Evolutionary conservation across 1,140 invertebrate genomes (phyloP).

Genomic region (Thaumatotibia leucotreta): DNA sequence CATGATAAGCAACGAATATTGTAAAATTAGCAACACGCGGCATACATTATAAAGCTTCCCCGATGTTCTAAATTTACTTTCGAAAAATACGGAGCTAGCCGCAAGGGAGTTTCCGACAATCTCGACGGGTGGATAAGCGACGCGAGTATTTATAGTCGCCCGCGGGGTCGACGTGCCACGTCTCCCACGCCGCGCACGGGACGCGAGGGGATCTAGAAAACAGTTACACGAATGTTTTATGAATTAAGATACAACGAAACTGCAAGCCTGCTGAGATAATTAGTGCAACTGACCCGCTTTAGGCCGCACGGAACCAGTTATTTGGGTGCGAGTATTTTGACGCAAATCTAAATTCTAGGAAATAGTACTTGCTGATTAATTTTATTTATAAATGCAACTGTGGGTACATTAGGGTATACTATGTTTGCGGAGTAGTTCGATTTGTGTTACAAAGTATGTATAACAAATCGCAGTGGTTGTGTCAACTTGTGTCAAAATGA

Average conservation of each 20-base stretch:
- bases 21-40: background rate
- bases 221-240: constrained; percentile 19
- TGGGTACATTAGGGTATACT: too few relatives aligned
- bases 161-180: constrained; percentile 65
- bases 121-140: constrained; percentile 50
- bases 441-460: too few relatives aligned
- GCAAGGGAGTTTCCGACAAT: constrained; percentile 12
- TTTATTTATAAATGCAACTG: background rate
- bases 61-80: constrained; percentile 7
- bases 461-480: too few relatives aligned
- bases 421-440: too few relatives aligned
- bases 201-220: constrained; percentile 36
- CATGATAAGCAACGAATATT: background rate
- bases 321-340: background rate
- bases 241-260: constrained; percentile 14
- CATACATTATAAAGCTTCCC: background rate
- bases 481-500: too few relatives aligned
- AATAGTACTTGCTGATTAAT: background rate
- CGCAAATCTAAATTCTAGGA: background rate
- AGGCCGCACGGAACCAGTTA: background rate
- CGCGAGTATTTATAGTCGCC: constrained; percentile 66
- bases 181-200: constrained; percentile 58
- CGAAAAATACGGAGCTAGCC: constrained; percentile 11
- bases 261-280: constrained; percentile 3
- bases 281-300: constrained; percentile 4